A percentile compares a stretch with the other conserved stretches of the same genome.
These are phyloP conservation scores for Pachyseris speciosa DNA, from an alignment of 64 coral and sea anemone genomes.

Conservation along the genomic window DNA sequence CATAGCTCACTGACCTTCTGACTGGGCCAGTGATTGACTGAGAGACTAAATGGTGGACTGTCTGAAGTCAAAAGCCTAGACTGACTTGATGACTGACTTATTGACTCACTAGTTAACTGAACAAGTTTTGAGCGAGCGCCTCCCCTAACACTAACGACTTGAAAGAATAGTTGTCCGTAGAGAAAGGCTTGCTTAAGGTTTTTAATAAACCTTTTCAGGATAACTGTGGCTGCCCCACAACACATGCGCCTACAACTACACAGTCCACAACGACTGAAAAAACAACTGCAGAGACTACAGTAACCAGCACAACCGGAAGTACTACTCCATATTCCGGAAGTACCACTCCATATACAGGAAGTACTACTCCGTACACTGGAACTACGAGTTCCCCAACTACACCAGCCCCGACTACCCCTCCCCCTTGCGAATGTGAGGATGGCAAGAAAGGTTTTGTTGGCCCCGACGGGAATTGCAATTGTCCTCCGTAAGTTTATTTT, in stretches of 20 bases:
- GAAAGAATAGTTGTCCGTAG: too few species aligned
- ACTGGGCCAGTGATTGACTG: too few species aligned
- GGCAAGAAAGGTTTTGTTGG: background rate
- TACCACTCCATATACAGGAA: background rate
- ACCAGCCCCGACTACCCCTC: background rate
- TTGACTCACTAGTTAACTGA: too few species aligned
- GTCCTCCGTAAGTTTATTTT: conserved; percentile 56
- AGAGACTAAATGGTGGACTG: too few species aligned
- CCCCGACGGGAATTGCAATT: background rate
- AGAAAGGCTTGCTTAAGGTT: too few species aligned
- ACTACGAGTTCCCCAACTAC: background rate
- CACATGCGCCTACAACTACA: background rate
- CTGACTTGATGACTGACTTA: too few species aligned
- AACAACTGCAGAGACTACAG: conserved; percentile 1
- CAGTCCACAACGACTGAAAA: background rate
- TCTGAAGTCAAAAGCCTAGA: too few species aligned
- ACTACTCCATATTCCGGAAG: conserved; percentile 17
- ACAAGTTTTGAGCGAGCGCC: too few species aligned
- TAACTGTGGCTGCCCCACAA: conserved; percentile 34
- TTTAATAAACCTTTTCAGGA: background rate
- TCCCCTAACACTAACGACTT: too few species aligned
- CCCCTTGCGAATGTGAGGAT: conserved; percentile 41
- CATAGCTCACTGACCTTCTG: too few species aligned
- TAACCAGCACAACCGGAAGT: conserved; percentile 1
- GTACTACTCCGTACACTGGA: background rate